Evolutionary conservation across 1,140 invertebrate species (phyloP).

Genomic region (Trichonephila clavata): DNA sequence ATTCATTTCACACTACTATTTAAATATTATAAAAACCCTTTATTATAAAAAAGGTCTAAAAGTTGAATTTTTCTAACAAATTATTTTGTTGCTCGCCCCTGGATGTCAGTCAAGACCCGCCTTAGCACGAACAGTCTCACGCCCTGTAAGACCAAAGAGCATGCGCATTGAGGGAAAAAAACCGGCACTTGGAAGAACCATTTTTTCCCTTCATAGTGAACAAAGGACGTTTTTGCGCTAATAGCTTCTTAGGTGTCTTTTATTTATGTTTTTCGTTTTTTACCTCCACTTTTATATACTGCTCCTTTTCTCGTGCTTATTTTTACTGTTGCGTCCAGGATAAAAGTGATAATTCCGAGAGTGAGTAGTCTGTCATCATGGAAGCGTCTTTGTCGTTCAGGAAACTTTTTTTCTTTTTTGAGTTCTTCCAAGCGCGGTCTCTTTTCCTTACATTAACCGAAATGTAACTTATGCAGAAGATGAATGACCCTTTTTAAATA

Average conservation of each 20-base stretch:
- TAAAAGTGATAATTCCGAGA: conserved; percentile 52
- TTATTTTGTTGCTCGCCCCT: conserved; percentile 15
- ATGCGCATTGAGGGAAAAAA: conserved; percentile 35
- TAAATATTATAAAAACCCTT: too few species aligned
- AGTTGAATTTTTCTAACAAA: not conserved
- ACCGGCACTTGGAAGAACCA: not conserved
- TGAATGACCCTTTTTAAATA: conserved; percentile 32
- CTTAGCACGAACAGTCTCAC: conserved; percentile 46
- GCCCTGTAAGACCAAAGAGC: conserved; percentile 17
- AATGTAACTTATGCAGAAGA: conserved; percentile 29
- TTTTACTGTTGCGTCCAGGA: conserved; percentile 37
- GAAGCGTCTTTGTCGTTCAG: conserved; percentile 57
- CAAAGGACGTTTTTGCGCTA: conserved; percentile 68
- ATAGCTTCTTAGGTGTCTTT: conserved; percentile 51
- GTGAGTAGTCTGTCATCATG: conserved; percentile 63
- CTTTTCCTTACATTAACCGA: not conserved
- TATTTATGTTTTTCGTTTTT: conserved; percentile 15
- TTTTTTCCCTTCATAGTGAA: not conserved
- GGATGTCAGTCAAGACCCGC: conserved; percentile 1
- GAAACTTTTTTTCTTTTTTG: not conserved
- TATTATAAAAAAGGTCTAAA: too few species aligned
- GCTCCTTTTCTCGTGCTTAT: conserved; percentile 19
- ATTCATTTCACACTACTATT: too few species aligned
- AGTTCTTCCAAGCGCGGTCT: not conserved
- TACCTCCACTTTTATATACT: conserved; percentile 3